phyloP scores from a whole-genome alignment of 2,113 vertebrate genomes.

The Atrichornis clamosus region DNA sequence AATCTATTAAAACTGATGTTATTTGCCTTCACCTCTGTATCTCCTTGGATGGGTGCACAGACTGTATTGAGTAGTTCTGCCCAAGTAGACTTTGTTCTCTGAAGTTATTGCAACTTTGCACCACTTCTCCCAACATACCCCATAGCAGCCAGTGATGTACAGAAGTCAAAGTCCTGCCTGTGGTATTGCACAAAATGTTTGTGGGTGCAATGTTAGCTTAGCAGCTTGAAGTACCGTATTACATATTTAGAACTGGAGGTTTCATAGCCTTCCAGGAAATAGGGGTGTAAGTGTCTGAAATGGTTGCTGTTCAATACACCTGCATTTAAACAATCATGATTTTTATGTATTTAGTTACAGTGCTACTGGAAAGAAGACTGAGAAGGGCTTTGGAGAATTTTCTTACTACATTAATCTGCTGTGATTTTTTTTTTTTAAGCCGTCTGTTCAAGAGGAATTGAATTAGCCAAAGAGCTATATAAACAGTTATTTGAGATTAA shows the following conservation, averaged over 20 bases:
- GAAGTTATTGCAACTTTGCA: background rate
- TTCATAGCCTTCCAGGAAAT: background rate
- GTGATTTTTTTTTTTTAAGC: background rate
- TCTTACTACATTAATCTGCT: background rate
- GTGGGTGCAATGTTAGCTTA: constrained; percentile 6
- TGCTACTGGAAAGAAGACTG: background rate
- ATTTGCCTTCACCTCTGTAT: background rate
- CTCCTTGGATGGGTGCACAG: background rate
- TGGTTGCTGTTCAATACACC: background rate
- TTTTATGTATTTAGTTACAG: constrained; percentile 23
- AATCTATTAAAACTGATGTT: background rate
- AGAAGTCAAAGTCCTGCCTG: constrained; percentile 33
- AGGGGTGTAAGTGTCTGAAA: background rate
- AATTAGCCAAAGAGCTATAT: background rate
- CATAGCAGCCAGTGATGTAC: background rate
- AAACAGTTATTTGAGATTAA: background rate
- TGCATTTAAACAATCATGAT: background rate
- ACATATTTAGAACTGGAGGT: background rate
- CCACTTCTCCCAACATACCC: background rate
- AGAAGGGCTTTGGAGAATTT: background rate
- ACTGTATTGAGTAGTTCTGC: background rate
- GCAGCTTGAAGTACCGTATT: background rate
- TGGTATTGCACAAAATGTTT: constrained; percentile 23
- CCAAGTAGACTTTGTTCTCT: background rate
- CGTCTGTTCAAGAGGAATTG: background rate